A percentile compares a stretch with the other conserved stretches of the same genome.
Conservation (phyloP, 2,888 invertebrate genomes). For the Pycnomerus fuliginosus region DNA sequence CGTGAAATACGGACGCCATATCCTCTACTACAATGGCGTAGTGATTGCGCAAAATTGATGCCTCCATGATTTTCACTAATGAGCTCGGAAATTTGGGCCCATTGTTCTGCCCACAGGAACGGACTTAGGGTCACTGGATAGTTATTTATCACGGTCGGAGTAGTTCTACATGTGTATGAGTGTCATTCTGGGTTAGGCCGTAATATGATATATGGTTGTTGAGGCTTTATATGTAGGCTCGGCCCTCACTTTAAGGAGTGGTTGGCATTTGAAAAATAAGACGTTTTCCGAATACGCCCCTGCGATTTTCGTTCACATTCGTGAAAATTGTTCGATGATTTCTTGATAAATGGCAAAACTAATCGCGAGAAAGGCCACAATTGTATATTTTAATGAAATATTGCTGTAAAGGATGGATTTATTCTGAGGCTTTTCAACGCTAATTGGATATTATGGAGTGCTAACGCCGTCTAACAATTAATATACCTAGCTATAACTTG, state of each 20-base stretch:
- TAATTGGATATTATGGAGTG: too few species aligned
- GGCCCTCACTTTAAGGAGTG: constrained; percentile 33
- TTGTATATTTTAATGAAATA: too few species aligned
- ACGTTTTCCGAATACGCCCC: constrained; percentile 21
- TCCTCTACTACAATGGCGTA: constrained; percentile 14
- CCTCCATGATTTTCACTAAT: constrained; percentile 22
- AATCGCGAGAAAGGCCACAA: too few species aligned
- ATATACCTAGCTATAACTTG: too few species aligned
- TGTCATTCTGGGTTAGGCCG: constrained; percentile 41
- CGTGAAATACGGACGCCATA: constrained; percentile 14
- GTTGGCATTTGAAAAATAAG: constrained; percentile 38
- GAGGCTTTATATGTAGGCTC: constrained; percentile 26
- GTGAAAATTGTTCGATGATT: too few species aligned
- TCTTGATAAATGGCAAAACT: too few species aligned
- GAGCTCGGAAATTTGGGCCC: constrained; percentile 25
- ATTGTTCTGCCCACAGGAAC: constrained; percentile 31
- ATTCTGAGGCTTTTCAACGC: too few species aligned
- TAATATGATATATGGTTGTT: constrained; percentile 40
- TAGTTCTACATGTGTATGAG: constrained; percentile 37
- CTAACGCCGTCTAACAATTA: too few species aligned
- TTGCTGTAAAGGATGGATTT: too few species aligned
- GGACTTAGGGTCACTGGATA: constrained; percentile 23
- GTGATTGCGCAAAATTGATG: constrained; percentile 23
- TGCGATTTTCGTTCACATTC: too few species aligned
- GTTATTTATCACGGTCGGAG: constrained; percentile 36